These are phyloP conservation scores for Accipiter cooperii DNA, from an alignment of 2,113 vertebrate species.

Conservation along the genomic window DNA sequence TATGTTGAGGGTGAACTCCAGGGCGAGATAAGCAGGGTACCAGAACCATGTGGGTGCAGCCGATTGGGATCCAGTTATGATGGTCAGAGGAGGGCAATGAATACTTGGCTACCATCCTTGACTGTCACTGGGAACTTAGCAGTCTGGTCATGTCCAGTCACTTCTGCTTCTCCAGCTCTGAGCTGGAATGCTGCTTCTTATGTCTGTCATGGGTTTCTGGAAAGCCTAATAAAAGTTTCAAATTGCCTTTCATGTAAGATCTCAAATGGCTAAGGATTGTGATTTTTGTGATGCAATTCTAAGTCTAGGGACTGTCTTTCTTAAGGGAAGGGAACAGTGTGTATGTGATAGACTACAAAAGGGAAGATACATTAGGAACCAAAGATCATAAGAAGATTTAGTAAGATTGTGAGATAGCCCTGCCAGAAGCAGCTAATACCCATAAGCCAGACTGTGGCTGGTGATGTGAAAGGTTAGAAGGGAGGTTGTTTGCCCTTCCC, in stretches of 20 bases:
- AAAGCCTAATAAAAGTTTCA: background rate
- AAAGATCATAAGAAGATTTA: background rate
- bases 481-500: background rate
- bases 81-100: background rate
- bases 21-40: background rate
- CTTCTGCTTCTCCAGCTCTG: background rate
- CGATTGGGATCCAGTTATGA: background rate
- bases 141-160: background rate
- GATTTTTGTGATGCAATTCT: background rate
- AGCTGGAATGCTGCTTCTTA: background rate
- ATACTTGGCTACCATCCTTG: background rate
- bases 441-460: background rate
- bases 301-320: background rate
- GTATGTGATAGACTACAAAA: background rate
- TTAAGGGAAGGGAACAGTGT: background rate
- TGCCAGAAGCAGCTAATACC: background rate
- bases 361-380: background rate
- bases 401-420: background rate
- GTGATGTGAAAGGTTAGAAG: background rate
- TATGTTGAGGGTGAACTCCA: background rate
- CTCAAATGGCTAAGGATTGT: background rate
- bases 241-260: background rate
- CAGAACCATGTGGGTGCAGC: background rate
- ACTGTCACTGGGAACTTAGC: background rate
- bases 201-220: background rate